Base-by-base conservation (phyloP, 2,797 vertebrate species). In the Phrynocephalus guinanensis region DNA sequence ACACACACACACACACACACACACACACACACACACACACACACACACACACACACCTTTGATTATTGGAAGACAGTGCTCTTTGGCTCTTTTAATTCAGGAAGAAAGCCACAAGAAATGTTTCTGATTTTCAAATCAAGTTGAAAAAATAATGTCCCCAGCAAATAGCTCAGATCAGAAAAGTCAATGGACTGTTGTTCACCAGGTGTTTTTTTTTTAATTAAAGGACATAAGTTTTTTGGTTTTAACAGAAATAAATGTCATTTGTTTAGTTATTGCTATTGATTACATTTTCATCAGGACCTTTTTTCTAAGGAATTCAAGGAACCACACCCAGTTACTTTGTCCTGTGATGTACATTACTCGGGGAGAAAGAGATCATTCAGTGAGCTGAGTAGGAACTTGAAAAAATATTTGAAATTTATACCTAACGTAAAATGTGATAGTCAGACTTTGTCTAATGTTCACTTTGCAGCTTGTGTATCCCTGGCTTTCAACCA, bases 41-140 rank as follows among this genome's bases (percentile, higher is more conserved):
- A 44, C 38, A 44, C 38, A 0, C 81, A 26, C 2, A 11, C 44
- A 22, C 0, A 44, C 38, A 44, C 38, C n/a, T n/a, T n/a, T n/a
- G n/a, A n/a, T n/a, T n/a, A n/a, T n/a, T n/a, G n/a, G n/a, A n/a
- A n/a, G n/a, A n/a, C n/a, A n/a, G n/a, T n/a, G n/a, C n/a, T n/a
- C n/a, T 0, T 16, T 5, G 0, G 68, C 86, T 88, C 50, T 7
- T 63, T 26, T n/a, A 30, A 63, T 76, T 28, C 66, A 8, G 3
- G 0, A 3, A 83, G 24, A 28, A 28, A 3, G 0, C 18, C 0
- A 16, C 33, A 33, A 26, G 0, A 82, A 48, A 67, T 79, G 15
- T 67, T 60, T 68, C 60, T 63, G 85, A 5, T n/a, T 81, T 75
- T 56, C 60, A 26, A 77, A 66, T 2, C 52, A 80, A 75, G 52